These are phyloP conservation scores for Pipa parva DNA, from an alignment of 2,113 vertebrate genomes.

Conservation along the genomic window DNA sequence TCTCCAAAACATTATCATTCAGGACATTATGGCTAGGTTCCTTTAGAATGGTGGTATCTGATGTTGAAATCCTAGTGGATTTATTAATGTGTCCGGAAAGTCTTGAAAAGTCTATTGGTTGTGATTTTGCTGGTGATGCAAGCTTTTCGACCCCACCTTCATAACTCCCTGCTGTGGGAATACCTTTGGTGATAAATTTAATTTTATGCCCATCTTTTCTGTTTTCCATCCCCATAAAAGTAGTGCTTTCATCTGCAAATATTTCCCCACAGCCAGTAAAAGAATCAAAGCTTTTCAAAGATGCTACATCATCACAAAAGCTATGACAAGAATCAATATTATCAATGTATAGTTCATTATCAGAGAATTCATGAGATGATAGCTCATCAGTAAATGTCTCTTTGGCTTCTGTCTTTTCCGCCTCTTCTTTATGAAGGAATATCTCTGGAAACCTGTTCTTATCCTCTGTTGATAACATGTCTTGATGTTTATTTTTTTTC, in stretches of 20 bases:
- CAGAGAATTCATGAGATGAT: conserved; percentile 60
- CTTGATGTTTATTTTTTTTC: conserved; percentile 66
- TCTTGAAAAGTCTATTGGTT: conserved; percentile 63
- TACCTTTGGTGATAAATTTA: conserved; percentile 51
- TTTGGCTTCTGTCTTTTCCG: conserved; percentile 24
- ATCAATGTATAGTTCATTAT: conserved; percentile 66
- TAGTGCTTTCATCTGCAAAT: conserved; percentile 74
- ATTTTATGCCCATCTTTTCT: conserved; percentile 48
- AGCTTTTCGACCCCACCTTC: conserved; percentile 68
- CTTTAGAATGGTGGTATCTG: neutral
- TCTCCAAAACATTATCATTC: conserved; percentile 2
- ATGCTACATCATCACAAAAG: conserved; percentile 73
- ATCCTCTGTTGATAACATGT: conserved; percentile 50
- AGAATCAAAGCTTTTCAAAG: conserved; percentile 80
- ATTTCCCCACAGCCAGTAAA: conserved; percentile 83
- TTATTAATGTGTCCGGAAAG: conserved; percentile 70
- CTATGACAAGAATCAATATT: conserved; percentile 64
- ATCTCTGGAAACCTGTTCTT: conserved; percentile 51
- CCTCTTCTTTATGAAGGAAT: conserved; percentile 38
- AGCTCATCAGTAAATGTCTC: conserved; percentile 52
- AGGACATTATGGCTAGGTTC: neutral
- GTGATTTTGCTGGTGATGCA: conserved; percentile 66
- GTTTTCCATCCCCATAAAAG: conserved; percentile 60
- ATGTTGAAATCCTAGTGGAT: conserved; percentile 45
- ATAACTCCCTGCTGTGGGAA: conserved; percentile 53